Base-by-base conservation (phyloP, 2,888 invertebrate species). In the Stenichneumon culpator region DNA sequence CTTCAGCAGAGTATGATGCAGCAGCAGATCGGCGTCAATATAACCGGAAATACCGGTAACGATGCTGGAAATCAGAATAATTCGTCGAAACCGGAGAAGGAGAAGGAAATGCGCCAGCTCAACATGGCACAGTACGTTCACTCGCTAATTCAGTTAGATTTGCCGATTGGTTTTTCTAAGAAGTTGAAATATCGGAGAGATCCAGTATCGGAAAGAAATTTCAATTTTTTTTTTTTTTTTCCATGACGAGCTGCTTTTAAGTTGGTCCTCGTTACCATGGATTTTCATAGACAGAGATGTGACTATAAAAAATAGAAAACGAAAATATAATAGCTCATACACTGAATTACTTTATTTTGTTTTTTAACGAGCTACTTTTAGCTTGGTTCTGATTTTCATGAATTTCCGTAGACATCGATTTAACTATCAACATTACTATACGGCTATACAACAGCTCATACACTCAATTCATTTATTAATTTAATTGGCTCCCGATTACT, bases 1-100 rank as follows among this genome's bases (percentile, higher is more conserved):
- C 87, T 94, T 74, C 94, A 94, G 87, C 94, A 94, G 82, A 94
- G 89, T 69, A 88, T 94, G 80, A 93, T 94, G 93, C 93, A 93
- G 81, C 96, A 92, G 77, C 92, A 93, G 74, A 92, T 93, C 52
- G 91, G 91, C 11, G 92, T 92, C 3, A 91, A 91, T 72, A 92
- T 93, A 28, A 90, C 89, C 60, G 92, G 91, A 6, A 92, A 91
- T 86, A 87, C 90, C 2, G 90, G 90, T 4, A 86, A 84, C 3
- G 92, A 93, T 54, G 89, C 90, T 44, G 87, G 90, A 44, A 92
- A 86, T 80, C 93, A 91, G 73, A 93, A 91, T 72, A 90, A 89
- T 83, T 83, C 91, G 0, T 91, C 92, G 47, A 94, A 92, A 36
- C 87, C 91, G 11, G 93, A 92, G 60, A 93, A 92, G 80, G 92